Evolutionary conservation across 2,113 vertebrate genomes (phyloP), one percentile per base, ranked within the genome.

Genomic region (Platysteira castanea): DNA sequence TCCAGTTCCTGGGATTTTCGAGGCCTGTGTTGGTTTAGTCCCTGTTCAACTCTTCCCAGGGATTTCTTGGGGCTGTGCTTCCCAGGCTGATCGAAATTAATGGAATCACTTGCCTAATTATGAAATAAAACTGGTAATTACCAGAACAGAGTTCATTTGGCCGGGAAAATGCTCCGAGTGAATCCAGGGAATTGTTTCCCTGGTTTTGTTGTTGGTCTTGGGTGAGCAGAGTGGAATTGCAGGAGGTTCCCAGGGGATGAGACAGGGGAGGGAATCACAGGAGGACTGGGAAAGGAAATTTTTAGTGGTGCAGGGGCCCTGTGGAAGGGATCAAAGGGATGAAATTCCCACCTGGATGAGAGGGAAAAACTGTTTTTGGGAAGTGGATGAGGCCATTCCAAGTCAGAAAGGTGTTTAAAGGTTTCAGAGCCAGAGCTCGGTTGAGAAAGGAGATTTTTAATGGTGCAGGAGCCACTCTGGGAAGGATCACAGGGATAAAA

Each of bases 81-180:
- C 82, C 22, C 85, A 53, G 50, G 19, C 74, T 88, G 30, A 88
- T 88, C 31, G 35, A 56, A 79, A 64, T 18, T 47, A 87, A 92
- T 83, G 57, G 71, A 56, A 21, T 59, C 47, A 4, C 67, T 85
- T 73, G 53, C 70, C 89, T 94, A 86, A 90, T 96, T 80, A 86
- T 49, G 35, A 84, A 56, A 37, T 22, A 47, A 88, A 80, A 20
- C 70, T 41, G 86, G 69, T 96, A 89, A 93, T 95, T 60, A 89
- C 89, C 20, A 39, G 68, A 54, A n/a, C 4, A 10, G 80, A 50
- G 31, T 70, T 78, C 46, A 4, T 73, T 74, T 78, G 69, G 37
- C 57, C 50, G 47, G 84, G 74, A 44, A 41, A 63, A 28, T 19
- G 41, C 57, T 63, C 39, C 2, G 9, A n/a, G 31, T 0, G 4